Evolutionary conservation across 1,140 invertebrate genomes (phyloP), one percentile per base, ranked within the genome.

Genomic region (Scaptomyza montana): DNA sequence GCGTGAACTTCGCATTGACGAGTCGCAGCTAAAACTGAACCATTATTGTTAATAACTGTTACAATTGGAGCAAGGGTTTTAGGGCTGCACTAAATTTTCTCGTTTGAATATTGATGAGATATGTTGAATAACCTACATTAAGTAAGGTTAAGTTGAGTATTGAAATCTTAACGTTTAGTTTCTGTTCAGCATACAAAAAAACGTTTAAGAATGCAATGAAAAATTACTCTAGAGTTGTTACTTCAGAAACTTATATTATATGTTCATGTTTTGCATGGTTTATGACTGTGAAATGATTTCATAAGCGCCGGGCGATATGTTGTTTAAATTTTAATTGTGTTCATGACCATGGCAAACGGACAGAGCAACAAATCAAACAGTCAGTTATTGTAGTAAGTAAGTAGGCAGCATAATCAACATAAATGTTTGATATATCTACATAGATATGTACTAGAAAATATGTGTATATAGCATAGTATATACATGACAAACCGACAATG

Each of bases 331-430:
- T 87, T 86, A 86, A 86, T 82, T 77, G 75, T 66, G 82, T 82
- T 86, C 82, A 86, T 86, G 82, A 86, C 82, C 82, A 74, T 80
- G 74, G 77, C 77, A 71, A 36, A 74, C 68, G 19, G 36, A 13
- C 19, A 65, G 76, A 67, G 61, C 67, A 50, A 71, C 51, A 71
- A 80, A 73, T 74, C 56, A 36, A 36, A 60, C 64, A 67, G 57
- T 67, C 60, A 68, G 51, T 41, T 39, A 25, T 25, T 25, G 21
- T 25, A 1, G 21, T 25, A 25, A 25, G 21, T 2, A 25, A 25
- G 66, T 60, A 66, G 50, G 50, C 66, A 82, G 57, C 75, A 81
- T 78, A 81, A 84, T 47, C 67, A 87, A 78, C 75, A 78, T 84
- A 54, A 85, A 61, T 86, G 65, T 65, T 53, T 69, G 70, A 73